Conservation (phyloP, 1,140 invertebrate genomes). For the Aphelenchoides besseyi region DNA sequence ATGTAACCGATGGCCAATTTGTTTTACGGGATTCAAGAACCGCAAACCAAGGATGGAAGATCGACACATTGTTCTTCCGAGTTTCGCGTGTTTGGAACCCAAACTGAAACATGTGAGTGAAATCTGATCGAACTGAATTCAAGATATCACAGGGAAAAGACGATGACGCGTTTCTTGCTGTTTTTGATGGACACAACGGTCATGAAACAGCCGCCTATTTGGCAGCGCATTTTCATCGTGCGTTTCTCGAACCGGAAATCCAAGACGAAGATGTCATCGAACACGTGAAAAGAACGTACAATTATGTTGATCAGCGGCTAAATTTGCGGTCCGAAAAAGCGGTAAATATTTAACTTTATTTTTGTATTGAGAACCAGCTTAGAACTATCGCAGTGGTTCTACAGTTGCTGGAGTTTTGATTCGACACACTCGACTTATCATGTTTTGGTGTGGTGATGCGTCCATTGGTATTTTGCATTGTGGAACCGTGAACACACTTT, state of each 20-base stretch:
- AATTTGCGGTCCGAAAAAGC: conserved; percentile 23
- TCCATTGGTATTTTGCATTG: conserved; percentile 20
- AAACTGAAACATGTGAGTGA: conserved; percentile 25
- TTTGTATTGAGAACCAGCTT: no score
- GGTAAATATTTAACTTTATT: conserved; percentile 22
- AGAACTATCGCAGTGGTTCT: conserved; percentile 24
- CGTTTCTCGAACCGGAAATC: conserved; percentile 7
- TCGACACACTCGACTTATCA: background rate
- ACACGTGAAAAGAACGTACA: conserved; percentile 7
- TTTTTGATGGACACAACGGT: conserved; percentile 35
- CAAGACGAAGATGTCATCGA: conserved; percentile 4
- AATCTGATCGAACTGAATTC: no score
- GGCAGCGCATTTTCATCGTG: conserved; percentile 1
- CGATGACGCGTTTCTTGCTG: conserved; percentile 27
- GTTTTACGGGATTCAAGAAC: conserved; percentile 17
- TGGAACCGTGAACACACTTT: conserved; percentile 19
- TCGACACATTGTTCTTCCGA: background rate
- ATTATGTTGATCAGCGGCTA: conserved; percentile 16
- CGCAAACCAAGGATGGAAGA: conserved; percentile 36
- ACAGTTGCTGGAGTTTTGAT: conserved; percentile 26
- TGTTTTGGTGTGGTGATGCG: conserved; percentile 27
- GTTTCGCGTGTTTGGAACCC: conserved; percentile 20
- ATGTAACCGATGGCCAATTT: background rate
- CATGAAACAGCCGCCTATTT: conserved; percentile 27
- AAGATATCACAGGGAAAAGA: conserved; percentile 15